Conservation (phyloP, 2,113 vertebrate species). For the Melospiza melodia region DNA sequence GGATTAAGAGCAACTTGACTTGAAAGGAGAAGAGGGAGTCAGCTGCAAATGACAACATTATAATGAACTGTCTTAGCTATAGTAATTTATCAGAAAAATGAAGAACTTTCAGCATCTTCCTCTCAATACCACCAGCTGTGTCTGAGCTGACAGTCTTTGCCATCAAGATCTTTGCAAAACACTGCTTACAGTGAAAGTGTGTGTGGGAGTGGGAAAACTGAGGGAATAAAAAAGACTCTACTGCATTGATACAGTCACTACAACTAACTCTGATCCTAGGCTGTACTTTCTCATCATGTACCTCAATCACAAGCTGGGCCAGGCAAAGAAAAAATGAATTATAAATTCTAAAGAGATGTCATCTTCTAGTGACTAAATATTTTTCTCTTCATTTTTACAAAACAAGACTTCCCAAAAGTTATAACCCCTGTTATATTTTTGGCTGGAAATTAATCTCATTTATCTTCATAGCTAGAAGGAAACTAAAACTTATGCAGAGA, state of each 20-base stretch:
- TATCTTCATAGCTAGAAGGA: neutral
- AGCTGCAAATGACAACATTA: neutral
- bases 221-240: neutral
- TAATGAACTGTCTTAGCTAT: neutral
- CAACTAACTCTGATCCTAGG: neutral
- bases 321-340: neutral
- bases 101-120: neutral
- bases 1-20: neutral
- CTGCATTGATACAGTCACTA: neutral
- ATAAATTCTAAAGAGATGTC: neutral
- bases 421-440: neutral
- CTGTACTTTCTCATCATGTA: neutral
- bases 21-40: neutral
- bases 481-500: neutral
- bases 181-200: neutral
- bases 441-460: neutral
- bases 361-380: neutral
- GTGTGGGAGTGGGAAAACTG: neutral
- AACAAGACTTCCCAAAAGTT: neutral
- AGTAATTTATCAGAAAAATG: neutral
- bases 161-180: neutral
- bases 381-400: neutral
- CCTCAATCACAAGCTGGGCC: neutral
- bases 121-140: neutral
- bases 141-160: neutral